Base-by-base conservation (phyloP, 2,888 invertebrate species). In the Eristalinus sepulchralis region DNA sequence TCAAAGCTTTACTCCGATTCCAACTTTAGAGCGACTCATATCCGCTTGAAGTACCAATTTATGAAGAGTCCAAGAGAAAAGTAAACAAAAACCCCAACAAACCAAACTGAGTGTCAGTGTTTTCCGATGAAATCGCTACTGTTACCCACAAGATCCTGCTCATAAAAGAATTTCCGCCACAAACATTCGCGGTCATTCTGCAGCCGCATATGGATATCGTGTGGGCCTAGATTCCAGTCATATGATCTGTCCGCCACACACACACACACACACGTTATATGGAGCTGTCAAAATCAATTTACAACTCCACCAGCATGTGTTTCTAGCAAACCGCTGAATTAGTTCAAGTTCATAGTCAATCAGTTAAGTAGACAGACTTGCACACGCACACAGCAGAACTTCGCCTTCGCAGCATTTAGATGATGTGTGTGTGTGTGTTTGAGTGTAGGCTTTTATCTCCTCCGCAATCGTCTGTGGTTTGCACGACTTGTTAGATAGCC, bases 301-400 rank as follows among this genome's bases (percentile, higher is more conserved):
- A 81, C 67, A 85, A 85, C 85, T 85, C 81, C 85, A 63, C 57
- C 68, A 71, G 57, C 71, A 76, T 76, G 76, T 71, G 60, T 77
- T 72, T 81, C 57, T 57, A 68, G 64, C 33, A 34, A n/a, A 24
- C 64, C 31, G 53, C n/a, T n/a, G 47, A 81, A 68, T 77, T 85
- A 77, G 85, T 81, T 85, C 81, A 85, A 85, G 85, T 85, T 85
- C 84, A 85, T 22, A 85, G 84, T 67, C 77, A 77, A 81, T 77
- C 67, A 76, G 71, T 71, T 67, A 67, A 62, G 39, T 76, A 77
- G 84, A 81, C 17, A 17, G 47, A n/a, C 17, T n/a, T n/a, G 17
- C 17, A 47, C 6, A 17, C 47, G 17, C 17, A 17, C 47, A 47
- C 6, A 72, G 71, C 81, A 76, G 81, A 81, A 81, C 47, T 77